A percentile compares a stretch with the other conserved stretches of the same genome.
Conservation (phyloP, 2,888 invertebrate species). For the Leptodirus hochenwartii region DNA sequence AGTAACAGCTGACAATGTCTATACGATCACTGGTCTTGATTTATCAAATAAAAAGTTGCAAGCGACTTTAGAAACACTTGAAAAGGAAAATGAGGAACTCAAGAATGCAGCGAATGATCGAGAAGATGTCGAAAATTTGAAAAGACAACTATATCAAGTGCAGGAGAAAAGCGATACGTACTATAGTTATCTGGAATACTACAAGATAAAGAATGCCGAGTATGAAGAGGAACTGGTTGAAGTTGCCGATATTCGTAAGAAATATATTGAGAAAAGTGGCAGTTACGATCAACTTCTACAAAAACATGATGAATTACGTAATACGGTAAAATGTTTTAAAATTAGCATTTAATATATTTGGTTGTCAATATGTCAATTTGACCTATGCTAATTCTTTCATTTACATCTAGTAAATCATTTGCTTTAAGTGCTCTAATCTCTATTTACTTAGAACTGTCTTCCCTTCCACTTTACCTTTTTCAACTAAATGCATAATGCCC, state of each 20-base stretch:
- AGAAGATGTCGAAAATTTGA: slow-evolving; percentile 14
- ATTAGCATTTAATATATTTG: too few relatives aligned
- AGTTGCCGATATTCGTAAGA: slow-evolving; percentile 17
- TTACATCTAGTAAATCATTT: too few relatives aligned
- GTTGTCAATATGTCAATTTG: too few relatives aligned
- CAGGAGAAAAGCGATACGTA: slow-evolving; percentile 15
- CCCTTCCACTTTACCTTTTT: too few relatives aligned
- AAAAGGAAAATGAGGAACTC: slow-evolving; percentile 10
- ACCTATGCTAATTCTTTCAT: too few relatives aligned
- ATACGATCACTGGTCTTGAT: too few relatives aligned
- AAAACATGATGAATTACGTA: slow-evolving; percentile 18
- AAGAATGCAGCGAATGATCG: slow-evolving; percentile 12
- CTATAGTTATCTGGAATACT: slow-evolving; percentile 16
- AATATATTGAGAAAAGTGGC: slow-evolving; percentile 22
- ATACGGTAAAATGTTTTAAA: too few relatives aligned
- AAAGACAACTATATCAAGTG: slow-evolving; percentile 16
- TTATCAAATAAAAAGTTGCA: too few relatives aligned
- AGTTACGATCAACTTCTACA: slow-evolving; percentile 21
- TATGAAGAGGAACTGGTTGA: slow-evolving; percentile 20
- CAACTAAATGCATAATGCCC: too few relatives aligned
- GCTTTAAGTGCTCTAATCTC: too few relatives aligned
- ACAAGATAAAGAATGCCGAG: slow-evolving; percentile 16
- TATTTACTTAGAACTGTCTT: too few relatives aligned
- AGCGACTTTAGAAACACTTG: slow-evolving; percentile 14
- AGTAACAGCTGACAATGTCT: too few relatives aligned